Base-by-base conservation (phyloP, 2,888 invertebrate species). In the Sinohyriopsis cumingii region DNA sequence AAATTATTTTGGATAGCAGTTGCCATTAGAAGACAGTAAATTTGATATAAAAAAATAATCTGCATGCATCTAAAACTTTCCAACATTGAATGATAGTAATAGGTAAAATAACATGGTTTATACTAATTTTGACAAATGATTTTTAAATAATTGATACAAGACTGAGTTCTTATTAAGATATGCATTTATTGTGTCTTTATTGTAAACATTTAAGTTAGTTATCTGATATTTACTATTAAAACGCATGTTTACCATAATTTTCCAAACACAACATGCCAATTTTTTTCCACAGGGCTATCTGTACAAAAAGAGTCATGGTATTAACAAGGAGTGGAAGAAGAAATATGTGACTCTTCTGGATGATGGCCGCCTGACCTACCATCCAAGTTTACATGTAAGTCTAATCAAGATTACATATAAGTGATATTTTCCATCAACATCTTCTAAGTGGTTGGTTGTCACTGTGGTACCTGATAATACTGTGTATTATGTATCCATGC, bases 281-380 rank as follows among this genome's bases (percentile, higher is more conserved):
- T 19, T n/a, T 64, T 62, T 55, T 64, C 22, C 78, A 60, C 81
- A 91, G 90, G 99, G 99, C 15, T 96, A 96, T 87, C 92, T 99
- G 82, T 97, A 98, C 90, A 99, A 99, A 91, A 94, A 96, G 83
- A 97, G 97, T 84, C 92, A 92, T 82, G 95, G 97, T 0, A 91
- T 98, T 79, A 98, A 98, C 89, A 97, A 97, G 89, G 97, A 99
- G 88, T 98, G 99, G 97, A 99, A 99, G 92, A 99, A 99, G 92
- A 99, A 99, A 90, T 99, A 98, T 90, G 98, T 98, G 22, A 97
- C 98, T 0, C 91, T 99, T 28, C 95, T 96, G 85, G 96, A 97
- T 90, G 97, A 99, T 90, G 99, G 98, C 0, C 92, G 95, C 79
- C 92, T 99, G 77, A 97, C 97, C 12, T 99, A 99, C 91, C 97